Percentiles rank a stretch among this genome's conserved stretches.
These are phyloP conservation scores for Eulemur coronatus DNA, from an alignment of 2,797 vertebrate genomes.

Conservation along the genomic window DNA sequence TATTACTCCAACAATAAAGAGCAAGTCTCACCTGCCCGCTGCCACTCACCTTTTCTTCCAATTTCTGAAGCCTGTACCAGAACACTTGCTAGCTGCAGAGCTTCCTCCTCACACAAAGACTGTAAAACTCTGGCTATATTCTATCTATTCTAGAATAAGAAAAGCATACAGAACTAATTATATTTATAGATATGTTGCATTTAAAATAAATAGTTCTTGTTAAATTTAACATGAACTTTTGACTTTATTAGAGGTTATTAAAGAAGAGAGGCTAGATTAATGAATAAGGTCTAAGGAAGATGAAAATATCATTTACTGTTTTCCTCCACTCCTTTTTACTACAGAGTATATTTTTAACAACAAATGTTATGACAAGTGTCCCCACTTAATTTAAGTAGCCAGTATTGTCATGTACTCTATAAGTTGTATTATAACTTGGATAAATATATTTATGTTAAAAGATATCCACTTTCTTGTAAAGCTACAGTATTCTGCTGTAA, in stretches of 20 bases:
- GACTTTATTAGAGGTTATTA: neutral
- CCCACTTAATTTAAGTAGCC: neutral
- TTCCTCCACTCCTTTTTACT: neutral
- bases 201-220: neutral
- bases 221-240: neutral
- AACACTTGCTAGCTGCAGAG: too few species aligned
- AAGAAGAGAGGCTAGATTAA: neutral
- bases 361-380: neutral
- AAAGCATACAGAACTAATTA: neutral
- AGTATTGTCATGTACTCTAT: neutral
- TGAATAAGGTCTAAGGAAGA: neutral
- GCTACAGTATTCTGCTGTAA: neutral
- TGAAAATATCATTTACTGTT: neutral
- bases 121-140: neutral
- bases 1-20: too few species aligned
- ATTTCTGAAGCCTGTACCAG: too few species aligned
- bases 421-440: neutral
- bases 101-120: neutral
- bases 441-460: neutral
- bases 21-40: too few species aligned
- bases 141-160: neutral
- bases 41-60: too few species aligned
- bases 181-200: neutral
- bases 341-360: neutral
- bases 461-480: neutral